These are phyloP conservation scores for Mimumesa dahlbomi DNA, from an alignment of 2,888 invertebrate species.

Conservation along the genomic window DNA sequence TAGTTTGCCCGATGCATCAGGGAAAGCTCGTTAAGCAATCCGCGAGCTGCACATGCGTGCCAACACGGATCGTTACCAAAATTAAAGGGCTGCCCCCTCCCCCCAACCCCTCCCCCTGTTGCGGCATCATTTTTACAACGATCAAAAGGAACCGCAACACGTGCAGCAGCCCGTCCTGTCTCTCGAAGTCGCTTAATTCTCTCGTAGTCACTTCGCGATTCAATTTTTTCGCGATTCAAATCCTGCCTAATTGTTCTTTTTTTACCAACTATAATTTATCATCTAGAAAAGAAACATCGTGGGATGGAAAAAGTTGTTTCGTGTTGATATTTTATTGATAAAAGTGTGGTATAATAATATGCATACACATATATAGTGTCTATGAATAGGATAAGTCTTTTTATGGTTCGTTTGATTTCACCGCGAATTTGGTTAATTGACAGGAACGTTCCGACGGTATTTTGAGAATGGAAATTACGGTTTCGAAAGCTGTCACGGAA, in stretches of 20 bases:
- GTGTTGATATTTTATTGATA: no score
- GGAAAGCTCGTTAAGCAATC: constrained; percentile 51
- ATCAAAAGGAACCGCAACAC: background rate
- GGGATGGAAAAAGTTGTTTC: no score
- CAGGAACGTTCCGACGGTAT: no score
- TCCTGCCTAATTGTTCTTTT: no score
- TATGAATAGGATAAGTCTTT: no score
- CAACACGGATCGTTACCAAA: constrained; percentile 52
- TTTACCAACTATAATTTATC: no score
- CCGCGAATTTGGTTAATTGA: no score
- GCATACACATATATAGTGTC: no score
- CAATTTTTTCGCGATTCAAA: no score
- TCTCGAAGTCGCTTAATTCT: background rate
- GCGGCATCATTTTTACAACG: constrained; percentile 27
- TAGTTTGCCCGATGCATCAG: constrained; percentile 47
- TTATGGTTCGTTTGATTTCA: no score
- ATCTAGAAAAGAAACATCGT: no score
- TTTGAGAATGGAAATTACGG: background rate
- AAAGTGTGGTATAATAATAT: no score
- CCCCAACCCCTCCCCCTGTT: constrained; percentile 7
- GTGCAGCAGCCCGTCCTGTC: background rate
- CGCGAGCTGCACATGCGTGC: constrained; percentile 48
- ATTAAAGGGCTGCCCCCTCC: constrained; percentile 47
- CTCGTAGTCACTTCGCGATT: background rate
- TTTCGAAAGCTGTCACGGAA: background rate